Evolutionary conservation across 2,113 vertebrate species (phyloP), one percentile per base, ranked within the genome.

Genomic region (Turdus rufiventris): DNA sequence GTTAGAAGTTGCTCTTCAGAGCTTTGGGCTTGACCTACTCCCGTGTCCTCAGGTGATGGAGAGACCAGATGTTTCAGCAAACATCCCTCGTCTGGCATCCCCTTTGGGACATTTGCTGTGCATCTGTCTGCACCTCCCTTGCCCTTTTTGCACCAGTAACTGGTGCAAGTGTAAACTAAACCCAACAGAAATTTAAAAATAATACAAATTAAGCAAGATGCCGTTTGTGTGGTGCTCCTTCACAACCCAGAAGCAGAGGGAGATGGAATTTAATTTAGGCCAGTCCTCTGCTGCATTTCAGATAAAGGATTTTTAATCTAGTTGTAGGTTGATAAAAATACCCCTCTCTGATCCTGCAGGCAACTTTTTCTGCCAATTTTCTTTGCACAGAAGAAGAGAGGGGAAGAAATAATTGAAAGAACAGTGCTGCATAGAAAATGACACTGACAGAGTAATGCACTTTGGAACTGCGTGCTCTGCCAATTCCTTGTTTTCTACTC

Each of bases 271-370:
- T 97, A 98, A 98, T 98, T 98, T 97, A 97, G 96, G 95, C 61
- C 86, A 90, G 91, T 94, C 97, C 91, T 98, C 93, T 96, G 97
- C 97, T 97, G 96, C 97, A 97, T 97, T 97, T 93, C 97, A 95
- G 96, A 98, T 97, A 97, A 96, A 97, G 91, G 70, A 91, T 96
- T 97, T 97, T 97, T 97, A 97, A 97, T 98, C 96, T 97, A 96
- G 91, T 96, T 91, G 80, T 95, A 97, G 93, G 93, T 85, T 96
- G 97, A 95, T 97, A 97, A 96, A 97, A 98, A 98, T 89, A 95
- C 91, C 94, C 95, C 92, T 96, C 85, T 97, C 97, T 94, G 93
- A 97, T 97, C 97, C 97, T 95, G 97, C 97, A 96, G 97, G 96
- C 97, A 96, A 97, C 94, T 96, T 96, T 95, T 95, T 94, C 95